phyloP scores from a whole-genome alignment of 2,797 vertebrate genomes.

The Cygnus olor region DNA sequence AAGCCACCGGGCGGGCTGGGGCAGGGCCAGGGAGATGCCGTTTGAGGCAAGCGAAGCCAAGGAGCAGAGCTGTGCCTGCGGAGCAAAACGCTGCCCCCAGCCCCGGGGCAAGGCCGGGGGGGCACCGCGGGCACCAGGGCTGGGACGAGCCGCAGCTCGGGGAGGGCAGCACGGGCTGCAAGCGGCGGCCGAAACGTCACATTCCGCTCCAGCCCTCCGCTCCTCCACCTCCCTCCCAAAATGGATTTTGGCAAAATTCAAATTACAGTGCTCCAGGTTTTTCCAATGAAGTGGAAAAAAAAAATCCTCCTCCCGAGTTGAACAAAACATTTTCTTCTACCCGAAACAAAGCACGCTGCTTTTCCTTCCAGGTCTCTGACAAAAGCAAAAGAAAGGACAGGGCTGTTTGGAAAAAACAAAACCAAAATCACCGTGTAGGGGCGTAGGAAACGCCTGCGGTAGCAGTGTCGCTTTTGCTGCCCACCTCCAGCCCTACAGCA shows the following conservation, averaged over 20 bases:
- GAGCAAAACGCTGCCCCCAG: neutral
- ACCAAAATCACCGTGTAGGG: neutral
- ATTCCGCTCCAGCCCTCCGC: neutral
- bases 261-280: neutral
- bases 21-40: neutral
- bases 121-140: neutral
- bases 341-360: neutral
- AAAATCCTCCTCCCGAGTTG: neutral
- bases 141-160: neutral
- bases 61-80: neutral
- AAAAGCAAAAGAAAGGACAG: neutral
- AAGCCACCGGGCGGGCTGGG: neutral
- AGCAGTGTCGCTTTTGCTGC: neutral
- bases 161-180: neutral
- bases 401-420: neutral
- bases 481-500: neutral
- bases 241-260: neutral
- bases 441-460: neutral
- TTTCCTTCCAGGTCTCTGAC: neutral
- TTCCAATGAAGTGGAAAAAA: neutral
- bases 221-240: neutral
- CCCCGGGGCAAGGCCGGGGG: neutral
- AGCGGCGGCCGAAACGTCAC: neutral
- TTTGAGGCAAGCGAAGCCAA: neutral
- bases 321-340: neutral